Conservation (phyloP, 2,113 vertebrate genomes). For the Oncorhynchus keta region DNA sequence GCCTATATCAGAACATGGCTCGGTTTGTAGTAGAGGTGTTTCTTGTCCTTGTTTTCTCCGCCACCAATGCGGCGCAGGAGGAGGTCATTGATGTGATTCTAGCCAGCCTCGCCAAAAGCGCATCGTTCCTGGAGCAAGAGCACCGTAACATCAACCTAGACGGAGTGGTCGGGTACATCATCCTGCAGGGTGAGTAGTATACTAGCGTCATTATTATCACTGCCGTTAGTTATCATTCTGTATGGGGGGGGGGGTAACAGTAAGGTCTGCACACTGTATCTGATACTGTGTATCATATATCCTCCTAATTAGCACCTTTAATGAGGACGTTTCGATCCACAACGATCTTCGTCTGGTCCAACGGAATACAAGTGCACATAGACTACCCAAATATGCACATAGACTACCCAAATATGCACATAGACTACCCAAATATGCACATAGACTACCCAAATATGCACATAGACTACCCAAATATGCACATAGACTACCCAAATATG, state of each 20-base stretch:
- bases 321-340: no score
- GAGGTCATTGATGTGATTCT: slow-evolving; percentile 74
- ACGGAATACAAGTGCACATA: no score
- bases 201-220: background rate
- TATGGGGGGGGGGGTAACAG: background rate
- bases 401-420: no score
- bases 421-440: no score
- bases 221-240: background rate
- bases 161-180: slow-evolving; percentile 75
- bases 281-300: no score
- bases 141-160: slow-evolving; percentile 80
- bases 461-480: no score
- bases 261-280: no score
- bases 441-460: no score
- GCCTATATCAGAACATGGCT: slow-evolving; percentile 46
- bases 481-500: no score
- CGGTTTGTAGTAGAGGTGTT: slow-evolving; percentile 37
- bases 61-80: slow-evolving; percentile 43
- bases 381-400: no score
- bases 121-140: slow-evolving; percentile 75
- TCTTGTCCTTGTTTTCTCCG: slow-evolving; percentile 43
- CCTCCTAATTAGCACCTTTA: no score
- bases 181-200: slow-evolving; percentile 77
- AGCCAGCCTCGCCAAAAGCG: slow-evolving; percentile 68
- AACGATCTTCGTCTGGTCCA: no score